Conservation (phyloP, 1,140 invertebrate species). For the Philopotamus ludificatus region DNA sequence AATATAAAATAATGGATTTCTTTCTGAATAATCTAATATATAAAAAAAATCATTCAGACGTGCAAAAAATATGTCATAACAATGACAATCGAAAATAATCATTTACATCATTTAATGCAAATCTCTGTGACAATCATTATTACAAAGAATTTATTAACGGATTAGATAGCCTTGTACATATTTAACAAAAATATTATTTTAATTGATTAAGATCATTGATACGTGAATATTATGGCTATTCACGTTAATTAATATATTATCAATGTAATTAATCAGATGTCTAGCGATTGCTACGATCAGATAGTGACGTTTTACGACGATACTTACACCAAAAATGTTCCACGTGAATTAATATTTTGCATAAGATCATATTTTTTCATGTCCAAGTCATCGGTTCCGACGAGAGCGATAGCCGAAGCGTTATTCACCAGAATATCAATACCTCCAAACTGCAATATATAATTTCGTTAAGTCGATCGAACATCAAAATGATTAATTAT, state of each 20-base stretch:
- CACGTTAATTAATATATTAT: too few relatives aligned
- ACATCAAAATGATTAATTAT: neutral
- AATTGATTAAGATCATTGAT: too few relatives aligned
- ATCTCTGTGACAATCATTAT: too few relatives aligned
- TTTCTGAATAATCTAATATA: neutral
- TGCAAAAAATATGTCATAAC: too few relatives aligned
- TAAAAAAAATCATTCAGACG: too few relatives aligned
- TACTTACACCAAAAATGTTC: conserved; percentile 87
- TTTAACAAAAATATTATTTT: neutral
- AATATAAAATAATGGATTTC: too few relatives aligned
- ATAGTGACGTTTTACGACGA: neutral
- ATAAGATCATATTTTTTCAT: conserved; percentile 97
- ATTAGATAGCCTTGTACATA: neutral
- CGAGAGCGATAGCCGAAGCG: conserved; percentile 94
- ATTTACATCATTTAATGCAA: too few relatives aligned
- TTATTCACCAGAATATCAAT: conserved; percentile 97
- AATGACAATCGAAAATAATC: too few relatives aligned
- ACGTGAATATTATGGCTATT: too few relatives aligned
- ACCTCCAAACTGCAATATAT: conserved; percentile 75
- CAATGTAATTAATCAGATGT: too few relatives aligned
- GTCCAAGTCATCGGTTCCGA: conserved; percentile 79
- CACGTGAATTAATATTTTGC: conserved; percentile 88
- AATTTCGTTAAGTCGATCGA: neutral
- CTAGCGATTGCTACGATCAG: too few relatives aligned
- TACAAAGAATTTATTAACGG: neutral